Base-by-base conservation (phyloP, 2,888 invertebrate species). In the Poecilus cupreus region DNA sequence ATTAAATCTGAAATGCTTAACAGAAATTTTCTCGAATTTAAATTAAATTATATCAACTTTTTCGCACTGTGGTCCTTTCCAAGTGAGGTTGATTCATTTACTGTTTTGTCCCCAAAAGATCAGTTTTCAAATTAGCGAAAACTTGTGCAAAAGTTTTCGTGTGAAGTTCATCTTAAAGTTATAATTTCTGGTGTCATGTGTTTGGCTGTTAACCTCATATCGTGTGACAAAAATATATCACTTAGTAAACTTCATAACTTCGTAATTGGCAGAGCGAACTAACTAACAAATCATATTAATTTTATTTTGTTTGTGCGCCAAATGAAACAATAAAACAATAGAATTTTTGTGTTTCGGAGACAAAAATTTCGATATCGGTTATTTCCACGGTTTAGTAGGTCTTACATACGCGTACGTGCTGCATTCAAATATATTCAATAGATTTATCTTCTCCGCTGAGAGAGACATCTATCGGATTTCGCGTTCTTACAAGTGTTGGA, bases 201-300 rank as follows among this genome's bases (percentile, higher is more conserved):
- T 24, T 26, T 43, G 43, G 1, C 32, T 32, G 32, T 32, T 32
- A 43, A 24, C 26, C 22, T 26, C 60, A 60, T 60, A 60, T 60
- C 60, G 24, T 60, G 26, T 60, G 60, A 60, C 60, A 60, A 60
- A 60, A 60, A 60, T 60, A 60, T 43, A 43, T 60, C n/a, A 26
- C 60, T 60, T 60, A 6, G n/a, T 24, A 26, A 60, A 60, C 24
- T 60, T 60, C 26, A 13, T 26, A 24, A 32, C 60, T 60, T 13
- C 60, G n/a, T 60, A 60, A 60, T 60, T 60, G 60, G 26, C 60
- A 60, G 26, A 60, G 24, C 13, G 26, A 60, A 13, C 24, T 60
- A 11, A n/a, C 60, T 60, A 60, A 60, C 60, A 60, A 60, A 60
- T 60, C 22, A 60, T 60, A 60, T 60, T 60, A 60, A 26, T 26